Percentiles rank a stretch among this genome's conserved stretches.
Conservation (phyloP, 1,140 invertebrate genomes). For the Holcopasites calliopsidis region DNA sequence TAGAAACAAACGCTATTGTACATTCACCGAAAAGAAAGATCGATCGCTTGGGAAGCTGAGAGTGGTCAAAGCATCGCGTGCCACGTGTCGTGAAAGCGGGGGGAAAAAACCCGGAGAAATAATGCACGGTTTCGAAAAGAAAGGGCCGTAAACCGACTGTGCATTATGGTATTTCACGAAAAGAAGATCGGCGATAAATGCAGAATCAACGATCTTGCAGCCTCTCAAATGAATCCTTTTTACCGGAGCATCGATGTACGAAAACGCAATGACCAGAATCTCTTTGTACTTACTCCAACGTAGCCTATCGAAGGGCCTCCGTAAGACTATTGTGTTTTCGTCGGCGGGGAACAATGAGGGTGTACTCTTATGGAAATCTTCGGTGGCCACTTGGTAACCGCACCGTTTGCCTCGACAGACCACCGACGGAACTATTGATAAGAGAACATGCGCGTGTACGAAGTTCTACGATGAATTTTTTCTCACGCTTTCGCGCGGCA, state of each 20-base stretch:
- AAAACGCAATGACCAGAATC: slow-evolving; percentile 56
- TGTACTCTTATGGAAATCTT: slow-evolving; percentile 54
- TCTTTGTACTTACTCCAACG: slow-evolving; percentile 17
- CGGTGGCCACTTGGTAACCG: slow-evolving; percentile 33
- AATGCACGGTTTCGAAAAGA: not conserved
- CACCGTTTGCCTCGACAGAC: slow-evolving; percentile 7
- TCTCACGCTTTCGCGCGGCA: too few species aligned
- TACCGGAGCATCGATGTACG: slow-evolving; percentile 45
- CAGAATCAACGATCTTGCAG: not conserved
- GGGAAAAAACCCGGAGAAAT: slow-evolving; percentile 20
- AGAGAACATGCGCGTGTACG: too few species aligned
- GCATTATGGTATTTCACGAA: not conserved
- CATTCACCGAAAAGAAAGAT: not conserved
- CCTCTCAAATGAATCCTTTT: slow-evolving; percentile 25
- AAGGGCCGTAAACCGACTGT: not conserved
- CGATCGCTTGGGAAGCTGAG: not conserved
- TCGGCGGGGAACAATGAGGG: slow-evolving; percentile 56
- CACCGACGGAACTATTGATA: too few species aligned
- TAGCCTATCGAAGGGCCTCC: slow-evolving; percentile 43
- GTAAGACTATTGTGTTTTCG: slow-evolving; percentile 53
- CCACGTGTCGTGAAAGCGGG: not conserved
- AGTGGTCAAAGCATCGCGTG: not conserved
- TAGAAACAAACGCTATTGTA: not conserved
- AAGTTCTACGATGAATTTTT: too few species aligned
- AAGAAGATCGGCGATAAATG: slow-evolving; percentile 28